Percentiles rank a stretch among this genome's conserved stretches.
Evolutionary conservation across 2,113 vertebrate species (phyloP).

Genomic region (Indicator indicator): DNA sequence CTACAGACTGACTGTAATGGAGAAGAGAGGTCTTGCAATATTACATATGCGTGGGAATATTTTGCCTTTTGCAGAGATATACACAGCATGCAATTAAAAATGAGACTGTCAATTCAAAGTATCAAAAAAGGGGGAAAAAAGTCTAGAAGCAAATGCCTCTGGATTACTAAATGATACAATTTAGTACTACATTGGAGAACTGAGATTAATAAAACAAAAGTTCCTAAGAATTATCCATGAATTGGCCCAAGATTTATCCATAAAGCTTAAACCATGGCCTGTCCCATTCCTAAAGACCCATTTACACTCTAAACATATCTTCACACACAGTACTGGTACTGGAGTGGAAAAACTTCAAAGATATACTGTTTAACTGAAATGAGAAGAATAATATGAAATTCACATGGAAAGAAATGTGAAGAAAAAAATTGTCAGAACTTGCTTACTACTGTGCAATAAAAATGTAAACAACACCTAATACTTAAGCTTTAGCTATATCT

Average conservation of each 20-base stretch:
- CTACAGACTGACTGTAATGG: background rate
- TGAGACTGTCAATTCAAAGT: background rate
- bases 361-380: background rate
- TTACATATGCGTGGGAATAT: background rate
- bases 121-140: background rate
- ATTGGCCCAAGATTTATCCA: background rate
- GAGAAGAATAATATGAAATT: background rate
- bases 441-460: background rate
- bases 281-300: background rate
- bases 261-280: background rate
- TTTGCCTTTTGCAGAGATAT: background rate
- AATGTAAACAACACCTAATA: background rate
- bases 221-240: background rate
- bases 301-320: background rate
- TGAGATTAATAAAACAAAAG: background rate
- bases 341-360: background rate
- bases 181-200: background rate
- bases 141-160: background rate
- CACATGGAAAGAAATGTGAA: background rate
- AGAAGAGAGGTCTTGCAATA: background rate
- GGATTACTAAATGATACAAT: background rate
- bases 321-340: background rate
- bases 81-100: background rate
- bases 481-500: background rate
- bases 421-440: background rate